These are phyloP conservation scores for Nothocercus nigrocapillus DNA, from an alignment of 2,113 vertebrate species.

Conservation along the genomic window DNA sequence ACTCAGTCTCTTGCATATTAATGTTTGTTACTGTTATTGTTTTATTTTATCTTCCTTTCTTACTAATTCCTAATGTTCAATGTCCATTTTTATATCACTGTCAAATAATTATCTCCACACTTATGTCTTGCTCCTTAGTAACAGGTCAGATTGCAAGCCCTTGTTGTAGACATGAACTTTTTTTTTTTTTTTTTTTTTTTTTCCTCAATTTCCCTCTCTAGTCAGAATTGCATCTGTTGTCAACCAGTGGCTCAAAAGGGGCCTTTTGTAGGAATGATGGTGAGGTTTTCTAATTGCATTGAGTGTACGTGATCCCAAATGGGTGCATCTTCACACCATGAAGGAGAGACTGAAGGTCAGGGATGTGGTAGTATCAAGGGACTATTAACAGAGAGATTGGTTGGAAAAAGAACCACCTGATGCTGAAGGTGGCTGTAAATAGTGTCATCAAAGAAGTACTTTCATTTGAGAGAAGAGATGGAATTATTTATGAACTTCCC, in stretches of 20 bases:
- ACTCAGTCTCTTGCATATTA: background rate
- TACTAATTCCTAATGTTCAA: background rate
- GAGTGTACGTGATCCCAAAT: background rate
- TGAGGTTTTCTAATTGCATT: background rate
- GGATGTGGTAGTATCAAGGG: background rate
- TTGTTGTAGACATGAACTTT: background rate
- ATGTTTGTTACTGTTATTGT: too few species aligned
- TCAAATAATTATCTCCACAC: background rate
- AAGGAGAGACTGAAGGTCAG: constrained; percentile 45
- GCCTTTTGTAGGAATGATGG: background rate
- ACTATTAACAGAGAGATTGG: background rate
- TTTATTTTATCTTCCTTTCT: background rate
- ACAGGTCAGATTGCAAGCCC: background rate
- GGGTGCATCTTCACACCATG: background rate
- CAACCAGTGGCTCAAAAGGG: background rate
- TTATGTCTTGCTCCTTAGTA: background rate
- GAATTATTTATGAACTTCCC: constrained; percentile 2
- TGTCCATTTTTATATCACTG: background rate
- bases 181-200: background rate
- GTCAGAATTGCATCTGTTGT: background rate
- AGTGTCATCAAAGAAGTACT: background rate
- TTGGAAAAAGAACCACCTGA: background rate
- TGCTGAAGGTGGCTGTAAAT: background rate
- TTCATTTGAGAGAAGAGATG: background rate
- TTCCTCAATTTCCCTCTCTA: background rate